Percentiles rank a stretch among this genome's conserved stretches.
phyloP scores from a whole-genome alignment of 1,140 invertebrate species.

The Eriosoma lanigerum region DNA sequence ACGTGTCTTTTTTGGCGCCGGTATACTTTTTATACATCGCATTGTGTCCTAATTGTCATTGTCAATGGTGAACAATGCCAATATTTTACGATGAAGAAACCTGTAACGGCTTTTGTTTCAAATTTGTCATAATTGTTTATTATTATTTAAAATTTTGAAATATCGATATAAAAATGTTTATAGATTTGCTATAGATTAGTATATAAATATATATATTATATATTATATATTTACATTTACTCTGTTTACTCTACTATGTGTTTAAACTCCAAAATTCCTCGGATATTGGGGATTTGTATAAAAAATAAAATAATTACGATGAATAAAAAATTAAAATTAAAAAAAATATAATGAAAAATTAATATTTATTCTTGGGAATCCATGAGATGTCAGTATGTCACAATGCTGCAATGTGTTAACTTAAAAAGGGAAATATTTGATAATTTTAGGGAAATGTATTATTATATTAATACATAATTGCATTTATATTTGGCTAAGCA shows the following conservation, averaged over 20 bases:
- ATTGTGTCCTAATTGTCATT: constrained; percentile 50
- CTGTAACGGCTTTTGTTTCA: constrained; percentile 16
- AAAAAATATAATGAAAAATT: neutral
- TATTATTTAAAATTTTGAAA: neutral
- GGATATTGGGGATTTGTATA: neutral
- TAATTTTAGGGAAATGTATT: neutral
- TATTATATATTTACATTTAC: neutral
- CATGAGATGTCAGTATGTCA: neutral
- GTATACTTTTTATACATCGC: constrained; percentile 18
- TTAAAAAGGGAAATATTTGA: neutral
- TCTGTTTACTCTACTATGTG: neutral
- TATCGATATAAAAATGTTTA: neutral
- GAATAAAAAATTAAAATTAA: neutral
- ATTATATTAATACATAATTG: constrained; percentile 39
- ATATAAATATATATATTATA: neutral
- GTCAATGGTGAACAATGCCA: constrained; percentile 48
- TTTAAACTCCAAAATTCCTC: neutral
- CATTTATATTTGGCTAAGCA: constrained; percentile 12
- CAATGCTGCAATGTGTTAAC: neutral
- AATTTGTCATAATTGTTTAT: constrained; percentile 16
- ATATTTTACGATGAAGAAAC: constrained; percentile 33
- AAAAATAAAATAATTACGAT: neutral
- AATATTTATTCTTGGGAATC: neutral
- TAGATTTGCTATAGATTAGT: neutral
- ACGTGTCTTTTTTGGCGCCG: constrained; percentile 32